Percentiles rank a stretch among this genome's conserved stretches.
Evolutionary conservation across 2,797 vertebrate species (phyloP).

Genomic region (Typhlichthys eigenmanni): DNA sequence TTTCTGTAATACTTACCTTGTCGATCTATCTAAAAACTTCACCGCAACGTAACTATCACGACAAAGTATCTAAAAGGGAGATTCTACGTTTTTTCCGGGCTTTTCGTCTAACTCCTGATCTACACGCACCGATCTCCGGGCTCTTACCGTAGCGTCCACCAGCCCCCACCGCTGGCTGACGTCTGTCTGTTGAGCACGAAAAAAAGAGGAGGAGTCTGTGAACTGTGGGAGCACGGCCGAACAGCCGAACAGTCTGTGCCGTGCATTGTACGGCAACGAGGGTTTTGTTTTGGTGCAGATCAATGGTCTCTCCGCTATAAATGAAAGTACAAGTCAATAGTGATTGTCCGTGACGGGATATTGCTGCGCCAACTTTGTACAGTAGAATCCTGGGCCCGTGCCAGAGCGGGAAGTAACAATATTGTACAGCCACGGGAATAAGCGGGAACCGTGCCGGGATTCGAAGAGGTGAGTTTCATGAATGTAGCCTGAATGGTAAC

Average conservation of each 20-base stretch:
- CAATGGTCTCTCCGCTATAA: conserved; percentile 24
- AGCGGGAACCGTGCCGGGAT: conserved; percentile 42
- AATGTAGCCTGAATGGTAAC: conserved; percentile 53
- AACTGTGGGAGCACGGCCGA: conserved; percentile 3
- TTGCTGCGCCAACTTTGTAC: neutral
- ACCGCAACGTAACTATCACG: conserved; percentile 2
- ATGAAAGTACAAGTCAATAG: neutral
- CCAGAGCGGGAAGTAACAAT: neutral
- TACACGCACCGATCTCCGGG: neutral
- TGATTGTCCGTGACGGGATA: neutral
- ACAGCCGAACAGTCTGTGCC: conserved; percentile 20
- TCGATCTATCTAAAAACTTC: conserved; percentile 35
- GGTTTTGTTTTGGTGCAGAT: conserved; percentile 36
- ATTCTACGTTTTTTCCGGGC: neutral
- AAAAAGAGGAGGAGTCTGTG: conserved; percentile 64
- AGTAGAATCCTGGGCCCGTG: neutral
- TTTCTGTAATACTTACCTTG: conserved; percentile 47
- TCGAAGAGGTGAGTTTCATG: conserved; percentile 57
- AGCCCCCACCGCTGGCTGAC: conserved; percentile 37
- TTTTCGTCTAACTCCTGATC: conserved; percentile 11
- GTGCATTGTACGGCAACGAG: conserved; percentile 3
- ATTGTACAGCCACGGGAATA: conserved; percentile 26
- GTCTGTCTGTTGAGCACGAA: conserved; percentile 29
- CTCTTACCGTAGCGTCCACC: conserved; percentile 5
- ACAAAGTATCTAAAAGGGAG: conserved; percentile 1